Evolutionary conservation across 2,888 invertebrate species (phyloP).

Genomic region (Trachelus troglodyta): DNA sequence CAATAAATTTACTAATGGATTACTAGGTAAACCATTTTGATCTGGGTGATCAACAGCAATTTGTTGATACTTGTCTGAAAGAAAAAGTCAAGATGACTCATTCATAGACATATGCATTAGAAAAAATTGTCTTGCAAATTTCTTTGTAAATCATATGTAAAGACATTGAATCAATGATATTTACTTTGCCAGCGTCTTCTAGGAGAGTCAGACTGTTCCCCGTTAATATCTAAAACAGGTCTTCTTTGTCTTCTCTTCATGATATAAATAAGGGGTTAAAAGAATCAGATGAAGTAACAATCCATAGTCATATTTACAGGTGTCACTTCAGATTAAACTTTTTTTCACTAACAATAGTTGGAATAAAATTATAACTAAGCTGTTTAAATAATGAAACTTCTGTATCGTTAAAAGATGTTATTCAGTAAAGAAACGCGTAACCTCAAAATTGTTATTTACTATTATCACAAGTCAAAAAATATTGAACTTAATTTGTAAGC

Average conservation of each 20-base stretch:
- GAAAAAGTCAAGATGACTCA: neutral
- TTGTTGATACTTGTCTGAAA: conserved; percentile 45
- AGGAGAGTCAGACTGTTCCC: conserved; percentile 48
- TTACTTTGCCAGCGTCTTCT: conserved; percentile 53
- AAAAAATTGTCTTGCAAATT: neutral
- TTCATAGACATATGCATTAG: neutral
- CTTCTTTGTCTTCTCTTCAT: conserved; percentile 60
- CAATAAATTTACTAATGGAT: conserved; percentile 54
- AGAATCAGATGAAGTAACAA: neutral
- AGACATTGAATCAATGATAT: conserved; percentile 14
- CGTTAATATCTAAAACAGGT: conserved; percentile 55
- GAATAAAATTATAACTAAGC: neutral
- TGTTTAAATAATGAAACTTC: neutral
- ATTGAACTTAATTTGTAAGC: neutral
- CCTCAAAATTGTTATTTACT: neutral
- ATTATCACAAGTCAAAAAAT: neutral
- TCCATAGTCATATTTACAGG: neutral
- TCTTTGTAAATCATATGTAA: conserved; percentile 1
- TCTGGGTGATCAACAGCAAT: conserved; percentile 40
- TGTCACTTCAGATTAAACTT: neutral
- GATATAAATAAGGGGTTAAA: conserved; percentile 5
- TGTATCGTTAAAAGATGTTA: neutral
- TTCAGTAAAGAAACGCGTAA: neutral
- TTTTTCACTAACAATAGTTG: neutral
- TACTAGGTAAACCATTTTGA: conserved; percentile 50